A percentile compares a stretch with the other conserved stretches of the same genome.
These are phyloP conservation scores for Albula goreensis DNA, from an alignment of 2,113 vertebrate genomes.

Conservation along the genomic window DNA sequence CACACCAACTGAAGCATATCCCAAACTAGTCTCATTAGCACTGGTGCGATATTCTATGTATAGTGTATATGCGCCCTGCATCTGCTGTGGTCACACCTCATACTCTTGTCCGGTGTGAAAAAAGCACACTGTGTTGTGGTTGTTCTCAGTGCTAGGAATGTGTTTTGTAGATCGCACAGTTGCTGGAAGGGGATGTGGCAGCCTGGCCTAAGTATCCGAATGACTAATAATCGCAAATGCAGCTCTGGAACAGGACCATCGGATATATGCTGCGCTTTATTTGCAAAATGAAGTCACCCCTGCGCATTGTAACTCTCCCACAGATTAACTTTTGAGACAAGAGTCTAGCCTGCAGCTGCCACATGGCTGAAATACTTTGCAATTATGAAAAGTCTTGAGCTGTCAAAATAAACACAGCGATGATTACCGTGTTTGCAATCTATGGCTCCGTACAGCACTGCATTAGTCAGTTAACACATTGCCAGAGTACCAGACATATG, in stretches of 20 bases:
- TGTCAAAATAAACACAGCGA: conserved; percentile 55
- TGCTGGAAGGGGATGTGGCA: no score
- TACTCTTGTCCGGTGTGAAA: no score
- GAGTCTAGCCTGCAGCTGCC: conserved; percentile 8
- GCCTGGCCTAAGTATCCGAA: background rate
- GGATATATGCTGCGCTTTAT: background rate
- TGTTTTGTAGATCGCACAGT: no score
- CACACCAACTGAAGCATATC: no score
- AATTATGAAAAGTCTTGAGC: conserved; percentile 44
- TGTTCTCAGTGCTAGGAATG: no score
- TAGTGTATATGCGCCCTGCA: no score
- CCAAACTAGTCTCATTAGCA: no score
- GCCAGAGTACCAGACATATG: conserved; percentile 39
- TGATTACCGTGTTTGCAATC: conserved; percentile 36
- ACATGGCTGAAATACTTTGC: background rate
- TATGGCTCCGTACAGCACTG: conserved; percentile 41
- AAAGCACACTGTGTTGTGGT: no score
- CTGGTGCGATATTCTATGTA: no score
- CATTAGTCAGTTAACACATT: conserved; percentile 35
- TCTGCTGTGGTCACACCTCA: no score
- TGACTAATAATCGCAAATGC: background rate
- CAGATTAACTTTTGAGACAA: background rate
- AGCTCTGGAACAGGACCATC: background rate
- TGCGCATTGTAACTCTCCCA: background rate
- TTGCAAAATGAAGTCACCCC: background rate